Evolutionary conservation across 2,113 vertebrate genomes (phyloP), one percentile per base, ranked within the genome.

Genomic region (Labrus mixtus): DNA sequence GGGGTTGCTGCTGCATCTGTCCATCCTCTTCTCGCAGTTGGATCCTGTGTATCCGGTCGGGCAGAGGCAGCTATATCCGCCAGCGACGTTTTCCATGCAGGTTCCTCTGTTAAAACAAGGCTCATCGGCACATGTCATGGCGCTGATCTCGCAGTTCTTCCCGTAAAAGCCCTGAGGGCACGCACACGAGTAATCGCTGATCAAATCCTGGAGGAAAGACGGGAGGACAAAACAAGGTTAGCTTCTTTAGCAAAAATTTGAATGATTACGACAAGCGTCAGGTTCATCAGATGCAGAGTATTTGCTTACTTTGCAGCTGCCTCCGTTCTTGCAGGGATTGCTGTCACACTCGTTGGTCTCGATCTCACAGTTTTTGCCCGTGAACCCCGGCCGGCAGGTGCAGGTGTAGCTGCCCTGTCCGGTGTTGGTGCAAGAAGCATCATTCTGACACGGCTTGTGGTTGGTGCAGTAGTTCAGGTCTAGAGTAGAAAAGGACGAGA

Each of bases 131-230:
- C 97, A 98, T 0, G 84, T 96, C 93, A 96, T 96, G 57, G 91
- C 95, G 8, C 95, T 96, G 85, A 94, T 87, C 77, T 96, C 96
- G 11, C 97, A 98, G 80, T 93, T 96, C 86, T 94, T 90, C 3
- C 96, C 96, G 0, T 96, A 95, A 92, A 98, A 98, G 12, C 97
- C 97, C 23, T 94, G 95, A 15, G 96, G 96, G 53, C 97, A 98
- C 0, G 91, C 83, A 22, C 97, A 98, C 0, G 90, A 89, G 23
- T 96, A 97, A 72, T 95, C 92, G 6, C 93, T 94, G 50, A 84
- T 93, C 78, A 58, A 43, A 59, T 91, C 96, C 97, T 97, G 87
- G n/a, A 62, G 48, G 23, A 25, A 1, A 72, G 54, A 57, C 0
- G 0, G 0, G 0, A 54, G 17, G 7, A 29, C 29, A 16, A 1